A percentile compares a stretch with the other conserved stretches of the same genome.
phyloP scores from a whole-genome alignment of 2,113 vertebrate genomes.

The Lutjanus erythropterus region DNA sequence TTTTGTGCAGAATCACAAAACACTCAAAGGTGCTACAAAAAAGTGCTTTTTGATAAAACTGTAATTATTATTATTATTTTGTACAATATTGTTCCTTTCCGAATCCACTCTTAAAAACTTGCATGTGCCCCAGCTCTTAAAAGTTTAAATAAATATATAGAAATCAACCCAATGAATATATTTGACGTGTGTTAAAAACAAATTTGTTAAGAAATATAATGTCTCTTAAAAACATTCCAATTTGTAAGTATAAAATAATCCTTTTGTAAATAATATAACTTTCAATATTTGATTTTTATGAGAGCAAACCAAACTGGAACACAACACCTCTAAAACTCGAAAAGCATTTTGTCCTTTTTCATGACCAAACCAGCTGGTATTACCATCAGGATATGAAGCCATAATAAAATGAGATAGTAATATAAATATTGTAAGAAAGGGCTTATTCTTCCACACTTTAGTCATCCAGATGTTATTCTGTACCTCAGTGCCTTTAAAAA shows the following conservation, averaged over 20 bases:
- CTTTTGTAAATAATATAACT: conserved; percentile 90
- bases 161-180: conserved; percentile 66
- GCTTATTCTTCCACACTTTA: conserved; percentile 59
- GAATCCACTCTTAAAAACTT: conserved; percentile 91
- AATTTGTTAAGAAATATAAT: conserved; percentile 72
- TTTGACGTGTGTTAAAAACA: conserved; percentile 65
- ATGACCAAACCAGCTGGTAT: conserved; percentile 34
- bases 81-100: conserved; percentile 92
- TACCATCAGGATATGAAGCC: conserved; percentile 60
- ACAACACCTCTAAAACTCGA: conserved; percentile 17
- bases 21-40: conserved; percentile 89
- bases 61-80: conserved; percentile 98
- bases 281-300: conserved; percentile 54
- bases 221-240: conserved; percentile 83
- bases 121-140: conserved; percentile 90
- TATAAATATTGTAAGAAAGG: conserved; percentile 69
- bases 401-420: conserved; percentile 67
- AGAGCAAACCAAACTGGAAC: conserved; percentile 53
- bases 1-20: conserved; percentile 89
- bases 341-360: conserved; percentile 47
- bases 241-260: conserved; percentile 89
- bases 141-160: conserved; percentile 74
- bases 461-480: conserved; percentile 76
- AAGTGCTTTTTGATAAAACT: conserved; percentile 92
- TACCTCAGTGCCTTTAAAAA: conserved; percentile 86